phyloP scores from a whole-genome alignment of 2,113 vertebrate genomes.

The Ammodytes dubius region DNA sequence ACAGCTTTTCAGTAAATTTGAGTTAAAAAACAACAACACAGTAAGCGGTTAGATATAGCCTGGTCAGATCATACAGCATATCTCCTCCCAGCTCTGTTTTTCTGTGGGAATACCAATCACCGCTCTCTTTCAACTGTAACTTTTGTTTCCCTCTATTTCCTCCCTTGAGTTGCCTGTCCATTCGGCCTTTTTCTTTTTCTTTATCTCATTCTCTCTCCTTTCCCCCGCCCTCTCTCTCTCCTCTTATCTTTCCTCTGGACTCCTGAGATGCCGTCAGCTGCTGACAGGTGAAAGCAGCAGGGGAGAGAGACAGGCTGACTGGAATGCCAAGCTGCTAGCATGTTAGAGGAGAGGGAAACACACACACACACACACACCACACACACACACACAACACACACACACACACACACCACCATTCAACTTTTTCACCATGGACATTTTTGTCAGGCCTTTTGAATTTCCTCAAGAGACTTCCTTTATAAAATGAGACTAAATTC shows the following conservation, averaged over 20 bases:
- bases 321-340: slow-evolving; percentile 62
- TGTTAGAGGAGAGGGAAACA: slow-evolving; percentile 49
- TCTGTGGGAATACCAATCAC: slow-evolving; percentile 19
- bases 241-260: slow-evolving; percentile 64
- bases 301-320: slow-evolving; percentile 64
- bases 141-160: slow-evolving; percentile 40
- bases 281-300: slow-evolving; percentile 74
- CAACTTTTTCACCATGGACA: slow-evolving; percentile 64
- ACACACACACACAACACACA: too few relatives aligned
- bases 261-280: slow-evolving; percentile 76
- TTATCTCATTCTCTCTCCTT: slow-evolving; percentile 27
- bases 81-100: not conserved
- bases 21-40: not conserved
- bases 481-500: slow-evolving; percentile 62
- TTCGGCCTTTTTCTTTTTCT: slow-evolving; percentile 35
- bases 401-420: slow-evolving; percentile 43
- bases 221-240: not conserved
- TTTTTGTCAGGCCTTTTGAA: slow-evolving; percentile 73
- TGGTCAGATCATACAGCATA: not conserved
- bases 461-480: slow-evolving; percentile 64
- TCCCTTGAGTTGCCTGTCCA: slow-evolving; percentile 9
- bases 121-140: slow-evolving; percentile 25
- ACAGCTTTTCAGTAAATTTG: not conserved
- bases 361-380: slow-evolving; percentile 23
- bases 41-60: not conserved